Evolutionary conservation across 2,888 invertebrate species (phyloP), one percentile per base, ranked within the genome.

Genomic region (Maniola hyperantus): DNA sequence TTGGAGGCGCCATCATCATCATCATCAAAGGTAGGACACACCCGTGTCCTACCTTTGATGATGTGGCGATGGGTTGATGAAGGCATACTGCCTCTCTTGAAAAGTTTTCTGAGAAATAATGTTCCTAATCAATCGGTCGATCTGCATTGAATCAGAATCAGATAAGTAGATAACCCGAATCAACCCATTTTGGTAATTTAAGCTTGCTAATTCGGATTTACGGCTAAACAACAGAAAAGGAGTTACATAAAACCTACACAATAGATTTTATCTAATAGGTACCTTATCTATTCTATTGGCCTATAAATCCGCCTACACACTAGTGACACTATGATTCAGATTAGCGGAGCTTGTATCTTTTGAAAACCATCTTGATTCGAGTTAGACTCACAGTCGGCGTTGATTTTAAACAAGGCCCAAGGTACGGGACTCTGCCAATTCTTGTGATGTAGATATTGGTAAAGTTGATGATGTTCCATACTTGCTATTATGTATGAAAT

Each of bases 221-320:
- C 15, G 34, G 54, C 15, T 11, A 39, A 55, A 20, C 42, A 42
- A 42, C 57, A 20, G 6, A 57, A 57, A 57, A 57, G 57, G 57
- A 57, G 42, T 42, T 0, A 42, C 18, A 42, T 57, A 42, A 57
- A 57, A 57, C 57, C 57, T 57, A 57, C 57, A 42, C 42, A 57
- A 57, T 42, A 20, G 57, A 57, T 57, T 44, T 46, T 42, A 57
- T 57, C 57, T 57, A 20, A 13, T 39, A 57, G 44, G 6, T 44
- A n/a, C 44, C 44, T 44, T 44, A 44, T 44, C 44, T 44, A 44
- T 6, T 39, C 42, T 54, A 51, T 51, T 20, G 26, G 36, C 36
- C 54, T 15, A 26, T 57, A 20, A 57, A 57, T 57, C 57, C 57
- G 57, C 57, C 57, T 36, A 55, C 55, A 55, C 55, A 20, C 7